These are phyloP conservation scores for Caenorhabditis remanei DNA, from an alignment of 1,140 invertebrate species.

Conservation along the genomic window DNA sequence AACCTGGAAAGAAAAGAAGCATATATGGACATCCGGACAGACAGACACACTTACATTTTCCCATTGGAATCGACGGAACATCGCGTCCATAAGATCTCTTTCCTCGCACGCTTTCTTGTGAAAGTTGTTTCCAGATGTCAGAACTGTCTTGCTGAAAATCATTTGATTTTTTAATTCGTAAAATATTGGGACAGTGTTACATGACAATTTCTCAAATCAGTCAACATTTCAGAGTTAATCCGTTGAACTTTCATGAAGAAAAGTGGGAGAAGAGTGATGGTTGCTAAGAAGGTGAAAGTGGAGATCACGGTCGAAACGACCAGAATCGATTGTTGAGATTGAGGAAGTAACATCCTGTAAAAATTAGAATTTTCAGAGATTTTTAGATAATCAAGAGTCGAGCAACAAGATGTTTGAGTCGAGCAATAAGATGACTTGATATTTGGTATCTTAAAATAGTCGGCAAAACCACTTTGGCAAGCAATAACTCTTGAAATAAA, in stretches of 20 bases:
- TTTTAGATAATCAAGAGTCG: too few species aligned
- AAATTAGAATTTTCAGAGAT: too few species aligned
- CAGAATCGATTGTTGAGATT: slow-evolving; percentile 7
- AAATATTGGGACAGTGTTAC: not conserved
- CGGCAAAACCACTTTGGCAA: too few species aligned
- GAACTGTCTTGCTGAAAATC: slow-evolving; percentile 17
- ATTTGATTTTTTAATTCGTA: not conserved
- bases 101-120: not conserved
- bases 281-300: not conserved
- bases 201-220: slow-evolving; percentile 45
- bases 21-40: not conserved
- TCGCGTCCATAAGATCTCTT: slow-evolving; percentile 22
- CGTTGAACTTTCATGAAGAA: slow-evolving; percentile 37
- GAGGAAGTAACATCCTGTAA: slow-evolving; percentile 21
- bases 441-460: too few species aligned
- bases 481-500: too few species aligned
- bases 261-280: slow-evolving; percentile 23
- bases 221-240: slow-evolving; percentile 28
- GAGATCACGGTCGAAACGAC: slow-evolving; percentile 28
- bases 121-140: slow-evolving; percentile 25
- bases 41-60: not conserved
- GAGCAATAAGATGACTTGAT: too few species aligned
- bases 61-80: not conserved
- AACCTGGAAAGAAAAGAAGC: slow-evolving; percentile 28
- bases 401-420: too few species aligned